Evolutionary conservation across 2,888 invertebrate genomes (phyloP).

Genomic region (Monochamus alternatus): DNA sequence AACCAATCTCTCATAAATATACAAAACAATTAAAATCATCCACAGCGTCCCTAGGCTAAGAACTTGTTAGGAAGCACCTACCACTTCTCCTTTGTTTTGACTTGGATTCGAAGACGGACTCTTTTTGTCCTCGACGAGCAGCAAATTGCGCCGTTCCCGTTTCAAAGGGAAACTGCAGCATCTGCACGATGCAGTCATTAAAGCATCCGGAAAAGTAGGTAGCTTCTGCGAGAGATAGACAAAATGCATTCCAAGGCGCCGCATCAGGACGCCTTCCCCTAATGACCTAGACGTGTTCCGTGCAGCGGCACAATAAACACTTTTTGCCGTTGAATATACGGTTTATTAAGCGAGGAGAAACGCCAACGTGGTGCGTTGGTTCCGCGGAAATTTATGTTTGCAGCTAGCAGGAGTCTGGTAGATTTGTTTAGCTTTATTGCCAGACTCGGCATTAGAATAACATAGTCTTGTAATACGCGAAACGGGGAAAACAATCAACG

Average conservation of each 20-base stretch:
- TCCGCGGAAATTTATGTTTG: constrained; percentile 9
- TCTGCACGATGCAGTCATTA: constrained; percentile 5
- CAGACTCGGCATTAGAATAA: not conserved
- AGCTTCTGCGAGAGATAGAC: constrained; percentile 3
- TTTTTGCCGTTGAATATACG: constrained; percentile 9
- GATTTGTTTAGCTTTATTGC: constrained; percentile 22
- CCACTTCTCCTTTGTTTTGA: not conserved
- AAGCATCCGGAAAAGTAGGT: not conserved
- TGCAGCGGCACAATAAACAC: constrained; percentile 17
- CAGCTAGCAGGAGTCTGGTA: not conserved
- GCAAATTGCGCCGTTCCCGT: not conserved
- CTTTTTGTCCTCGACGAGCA: not conserved
- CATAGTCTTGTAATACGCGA: constrained; percentile 10
- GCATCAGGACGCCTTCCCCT: constrained; percentile 3
- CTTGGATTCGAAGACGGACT: not conserved
- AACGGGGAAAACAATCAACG: constrained; percentile 14
- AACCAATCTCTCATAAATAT: no score
- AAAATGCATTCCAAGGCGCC: constrained; percentile 11
- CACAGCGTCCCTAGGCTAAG: no score
- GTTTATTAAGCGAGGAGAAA: constrained; percentile 17
- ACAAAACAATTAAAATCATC: no score
- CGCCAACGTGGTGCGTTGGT: constrained; percentile 5
- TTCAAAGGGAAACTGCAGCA: not conserved
- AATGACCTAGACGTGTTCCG: constrained; percentile 19
- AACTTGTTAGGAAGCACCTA: not conserved